Evolutionary conservation across 2,113 vertebrate species (phyloP), one percentile per base, ranked within the genome.

Genomic region (Eleginops maclovinus): DNA sequence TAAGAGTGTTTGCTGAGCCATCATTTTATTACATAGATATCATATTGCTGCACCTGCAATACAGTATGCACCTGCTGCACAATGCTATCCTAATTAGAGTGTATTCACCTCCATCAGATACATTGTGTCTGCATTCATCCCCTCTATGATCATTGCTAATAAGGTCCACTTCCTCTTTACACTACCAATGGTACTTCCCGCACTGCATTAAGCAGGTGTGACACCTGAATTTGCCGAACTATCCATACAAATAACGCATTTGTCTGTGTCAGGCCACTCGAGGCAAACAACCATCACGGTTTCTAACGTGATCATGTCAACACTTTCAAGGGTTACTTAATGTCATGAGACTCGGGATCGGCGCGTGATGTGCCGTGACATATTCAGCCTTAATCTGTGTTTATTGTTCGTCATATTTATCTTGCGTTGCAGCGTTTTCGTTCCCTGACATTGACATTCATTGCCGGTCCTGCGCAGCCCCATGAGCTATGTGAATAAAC

Each of bases 341-440:
- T 92, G 92, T 92, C 89, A 88, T 74, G 93, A 92, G 92, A 89
- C 89, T 89, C 6, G 46, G 90, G 84, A 82, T 89, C 67, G 76
- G 85, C 41, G 63, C 41, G 17, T 91, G 89, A 92, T 92, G 84
- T 50, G 61, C 87, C 86, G 83, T 92, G 91, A 89, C 91, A 87
- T 82, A 92, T 92, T 92, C 91, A 89, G 90, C 91, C 90, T 91
- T 91, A 93, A 93, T 93, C 91, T 93, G 83, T 76, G 87, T 86
- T 89, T 90, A 93, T 92, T 93, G 93, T 93, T 93, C 91, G 66
- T 91, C 89, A 81, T 88, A 91, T 93, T 93, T 93, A 93, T 93
- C 92, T 93, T 88, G 88, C 70, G 87, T 89, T 89, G 88, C 93
- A 91, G 91, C 75, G 21, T 85, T 90, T 89, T 85, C 85, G 62